phyloP scores from a whole-genome alignment of 2,888 invertebrate genomes.

The Drosophila ezoana region DNA sequence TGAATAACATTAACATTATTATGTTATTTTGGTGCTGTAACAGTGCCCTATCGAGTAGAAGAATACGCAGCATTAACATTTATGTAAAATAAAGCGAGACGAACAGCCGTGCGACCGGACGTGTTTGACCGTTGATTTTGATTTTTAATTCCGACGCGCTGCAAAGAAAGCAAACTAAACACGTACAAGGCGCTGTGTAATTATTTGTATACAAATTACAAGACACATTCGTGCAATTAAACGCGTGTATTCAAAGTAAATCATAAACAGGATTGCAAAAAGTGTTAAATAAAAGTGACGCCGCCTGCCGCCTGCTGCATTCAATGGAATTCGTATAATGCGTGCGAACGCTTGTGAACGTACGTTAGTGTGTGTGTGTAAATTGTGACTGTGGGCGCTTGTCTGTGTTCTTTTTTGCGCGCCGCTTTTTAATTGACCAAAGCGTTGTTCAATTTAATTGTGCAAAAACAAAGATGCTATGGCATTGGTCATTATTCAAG shows the following conservation, averaged over 20 bases:
- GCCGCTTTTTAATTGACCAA: conserved; percentile 68
- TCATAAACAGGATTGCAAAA: conserved; percentile 21
- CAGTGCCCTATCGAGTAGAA: conserved; percentile 27
- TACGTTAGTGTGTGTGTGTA: conserved; percentile 32
- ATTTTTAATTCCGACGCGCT: conserved; percentile 70
- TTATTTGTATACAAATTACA: conserved; percentile 28
- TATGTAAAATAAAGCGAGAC: conserved; percentile 62
- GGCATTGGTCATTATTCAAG: conserved; percentile 20
- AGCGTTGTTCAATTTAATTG: conserved; percentile 46
- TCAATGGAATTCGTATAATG: conserved; percentile 36
- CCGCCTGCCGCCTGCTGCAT: conserved; percentile 40
- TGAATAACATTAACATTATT: background rate
- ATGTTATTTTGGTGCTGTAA: conserved; percentile 1
- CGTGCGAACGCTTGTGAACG: conserved; percentile 16
- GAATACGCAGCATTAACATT: conserved; percentile 40
- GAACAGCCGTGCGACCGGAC: conserved; percentile 65
- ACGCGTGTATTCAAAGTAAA: conserved; percentile 16
- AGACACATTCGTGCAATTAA: conserved; percentile 35
- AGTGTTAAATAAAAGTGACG: conserved; percentile 38
- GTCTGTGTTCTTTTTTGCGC: conserved; percentile 51
- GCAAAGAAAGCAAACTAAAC: conserved; percentile 22
- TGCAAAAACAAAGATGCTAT: conserved; percentile 47
- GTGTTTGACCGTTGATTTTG: conserved; percentile 75
- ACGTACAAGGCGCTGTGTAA: conserved; percentile 48
- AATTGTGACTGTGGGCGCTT: conserved; percentile 41